Base-by-base conservation (phyloP, 2,888 invertebrate genomes). In the Gonocerus acuteangulatus region DNA sequence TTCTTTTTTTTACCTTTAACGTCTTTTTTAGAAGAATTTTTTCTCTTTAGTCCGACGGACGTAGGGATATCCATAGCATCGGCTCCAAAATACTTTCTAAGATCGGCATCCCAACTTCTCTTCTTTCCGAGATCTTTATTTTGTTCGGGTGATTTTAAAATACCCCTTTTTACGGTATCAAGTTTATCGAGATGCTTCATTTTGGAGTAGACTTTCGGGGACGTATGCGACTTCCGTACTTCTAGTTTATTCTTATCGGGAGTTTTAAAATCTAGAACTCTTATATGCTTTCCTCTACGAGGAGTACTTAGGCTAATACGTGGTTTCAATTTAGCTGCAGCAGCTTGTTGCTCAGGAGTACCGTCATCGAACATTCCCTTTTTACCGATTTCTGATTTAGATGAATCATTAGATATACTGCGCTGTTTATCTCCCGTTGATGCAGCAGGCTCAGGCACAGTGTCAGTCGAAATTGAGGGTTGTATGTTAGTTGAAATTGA, bases 251-350 rank as follows among this genome's bases (percentile, higher is more conserved):
- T 27, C 9, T 27, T 27, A 9, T 42, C 57, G 18, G 65, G 65
- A 16, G 65, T 65, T 39, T 48, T 47, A 27, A 65, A 65, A 11
- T 65, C 65, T 32, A 65, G 42, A 16, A 59, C 52, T 23, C 65
- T 48, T 2, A 65, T 57, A 23, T 65, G 65, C 47, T 42, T 60
- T 39, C 56, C 56, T 52, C 49, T 59, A 15, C 65, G 44, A 9
- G 65, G 65, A 2, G 65, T 58, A 23, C 62, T 65, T 13, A 65
- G 36, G 23, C 63, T 65, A n/a, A 65, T 9, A n/a, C 65, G 51
- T 22, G 16, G 21, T 1, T 16, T 39, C 3, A 39, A 15, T 39
- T 54, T 54, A 3, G 19, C 27, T 2, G 44, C 11, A 16, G 9
- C 6, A 3, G 23, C 2, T 19, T 47, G 45, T 23, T 57, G 57